A percentile compares a stretch with the other conserved stretches of the same genome.
phyloP scores from a whole-genome alignment of 2,113 vertebrate species.

The Bolborhynchus lineola region DNA sequence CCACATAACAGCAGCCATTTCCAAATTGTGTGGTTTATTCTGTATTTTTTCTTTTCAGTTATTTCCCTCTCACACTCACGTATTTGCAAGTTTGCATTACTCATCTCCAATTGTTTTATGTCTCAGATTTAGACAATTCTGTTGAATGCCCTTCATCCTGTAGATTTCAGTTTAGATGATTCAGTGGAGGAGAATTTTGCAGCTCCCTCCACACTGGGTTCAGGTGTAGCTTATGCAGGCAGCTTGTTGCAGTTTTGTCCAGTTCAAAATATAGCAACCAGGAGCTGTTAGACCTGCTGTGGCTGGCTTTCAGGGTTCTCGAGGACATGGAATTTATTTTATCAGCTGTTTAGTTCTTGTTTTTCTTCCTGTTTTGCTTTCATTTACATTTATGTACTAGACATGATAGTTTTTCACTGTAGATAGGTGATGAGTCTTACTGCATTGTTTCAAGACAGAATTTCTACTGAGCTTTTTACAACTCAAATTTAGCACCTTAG shows the following conservation, averaged over 20 bases:
- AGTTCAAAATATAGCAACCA: neutral
- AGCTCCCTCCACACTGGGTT: accelerated
- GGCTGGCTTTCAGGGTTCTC: neutral
- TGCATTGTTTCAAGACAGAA: neutral
- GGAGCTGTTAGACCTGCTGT: neutral
- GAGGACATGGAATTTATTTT: neutral
- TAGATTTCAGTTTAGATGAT: neutral
- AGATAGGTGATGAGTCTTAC: neutral
- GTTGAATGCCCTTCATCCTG: neutral
- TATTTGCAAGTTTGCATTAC: neutral
- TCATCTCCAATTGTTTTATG: neutral
- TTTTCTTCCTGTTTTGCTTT: neutral
- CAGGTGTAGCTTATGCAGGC: too few species aligned
- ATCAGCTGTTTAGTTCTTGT: neutral
- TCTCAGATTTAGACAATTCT: neutral
- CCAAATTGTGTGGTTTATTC: neutral
- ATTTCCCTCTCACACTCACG: neutral
- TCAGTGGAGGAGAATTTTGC: neutral
- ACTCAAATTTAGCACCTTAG: neutral
- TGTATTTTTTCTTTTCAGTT: neutral
- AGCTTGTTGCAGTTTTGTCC: accelerated
- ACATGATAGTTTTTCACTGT: neutral
- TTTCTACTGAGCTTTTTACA: neutral
- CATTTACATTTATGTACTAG: neutral
- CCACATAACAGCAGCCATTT: neutral